Percentiles rank a stretch among this genome's conserved stretches.
These are phyloP conservation scores for Agrilus planipennis DNA, from an alignment of 1,140 invertebrate species.

Conservation along the genomic window DNA sequence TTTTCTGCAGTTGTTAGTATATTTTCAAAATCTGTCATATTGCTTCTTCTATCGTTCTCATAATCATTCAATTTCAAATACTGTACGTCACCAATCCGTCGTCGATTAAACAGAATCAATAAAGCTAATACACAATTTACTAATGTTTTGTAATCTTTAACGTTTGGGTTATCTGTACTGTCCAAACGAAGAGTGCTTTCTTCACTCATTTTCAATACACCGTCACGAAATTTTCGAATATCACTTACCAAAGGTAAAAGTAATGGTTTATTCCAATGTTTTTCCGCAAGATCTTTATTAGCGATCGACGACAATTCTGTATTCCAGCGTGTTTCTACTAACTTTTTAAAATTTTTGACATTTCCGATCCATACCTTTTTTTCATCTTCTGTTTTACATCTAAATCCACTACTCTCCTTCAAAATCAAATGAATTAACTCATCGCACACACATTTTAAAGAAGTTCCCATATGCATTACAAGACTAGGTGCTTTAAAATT, in stretches of 20 bases:
- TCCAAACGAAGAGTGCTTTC: background rate
- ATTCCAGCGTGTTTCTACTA: slow-evolving; percentile 8
- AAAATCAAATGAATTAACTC: slow-evolving; percentile 6
- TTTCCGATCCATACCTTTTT: background rate
- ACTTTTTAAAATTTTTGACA: slow-evolving; percentile 4
- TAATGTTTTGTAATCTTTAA: slow-evolving; percentile 9
- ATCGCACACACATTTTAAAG: slow-evolving; percentile 6
- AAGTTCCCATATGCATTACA: slow-evolving; percentile 9
- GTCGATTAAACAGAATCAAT: slow-evolving; percentile 18
- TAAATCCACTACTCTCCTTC: slow-evolving; percentile 5
- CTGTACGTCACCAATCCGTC: slow-evolving; percentile 19
- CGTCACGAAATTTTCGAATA: slow-evolving; percentile 10
- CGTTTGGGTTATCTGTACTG: slow-evolving; percentile 1
- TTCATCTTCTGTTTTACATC: slow-evolving; percentile 1
- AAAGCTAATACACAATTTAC: slow-evolving; percentile 11
- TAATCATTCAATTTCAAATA: slow-evolving; percentile 20
- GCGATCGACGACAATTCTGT: slow-evolving; percentile 14
- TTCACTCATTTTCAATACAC: slow-evolving; percentile 6
- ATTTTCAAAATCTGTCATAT: slow-evolving; percentile 18
- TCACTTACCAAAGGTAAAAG: slow-evolving; percentile 17
- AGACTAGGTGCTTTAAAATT: slow-evolving; percentile 7
- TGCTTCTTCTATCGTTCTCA: slow-evolving; percentile 9
- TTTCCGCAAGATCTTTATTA: slow-evolving; percentile 18
- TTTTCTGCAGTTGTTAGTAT: slow-evolving; percentile 12
- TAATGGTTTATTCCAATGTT: slow-evolving; percentile 17